Conservation (phyloP, 2,113 vertebrate genomes). For the Planiliza haematocheilus region DNA sequence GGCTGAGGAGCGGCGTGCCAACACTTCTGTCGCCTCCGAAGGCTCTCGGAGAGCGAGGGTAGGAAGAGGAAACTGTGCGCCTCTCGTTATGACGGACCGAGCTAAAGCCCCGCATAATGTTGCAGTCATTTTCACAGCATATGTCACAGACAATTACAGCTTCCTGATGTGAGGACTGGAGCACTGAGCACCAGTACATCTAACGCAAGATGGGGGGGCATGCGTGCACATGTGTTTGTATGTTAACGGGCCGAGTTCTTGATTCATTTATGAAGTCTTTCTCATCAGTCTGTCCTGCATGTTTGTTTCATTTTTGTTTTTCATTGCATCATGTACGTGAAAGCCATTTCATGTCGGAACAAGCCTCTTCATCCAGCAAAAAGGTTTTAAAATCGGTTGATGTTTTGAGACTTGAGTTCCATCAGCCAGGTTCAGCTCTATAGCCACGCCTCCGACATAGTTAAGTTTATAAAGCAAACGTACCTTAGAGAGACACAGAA, state of each 20-base stretch:
- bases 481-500: constrained; percentile 8
- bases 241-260: background rate
- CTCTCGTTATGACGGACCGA: constrained; percentile 59
- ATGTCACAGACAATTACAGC: constrained; percentile 68
- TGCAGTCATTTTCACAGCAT: constrained; percentile 71
- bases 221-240: background rate
- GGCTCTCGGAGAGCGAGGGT: constrained; percentile 21
- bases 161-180: constrained; percentile 21
- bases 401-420: constrained; percentile 12
- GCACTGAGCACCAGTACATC: background rate
- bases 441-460: background rate
- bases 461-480: background rate
- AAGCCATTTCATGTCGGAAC: background rate
- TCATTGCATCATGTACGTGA: background rate
- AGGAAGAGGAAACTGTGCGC: constrained; percentile 9
- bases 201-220: background rate
- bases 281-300: background rate
- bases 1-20: constrained; percentile 30
- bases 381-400: background rate
- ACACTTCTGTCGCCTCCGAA: constrained; percentile 38
- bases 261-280: background rate
- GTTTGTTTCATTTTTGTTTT: background rate
- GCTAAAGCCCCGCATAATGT: constrained; percentile 62
- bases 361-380: background rate
- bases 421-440: background rate